phyloP scores from a whole-genome alignment of 2,113 vertebrate species.

The Rhinopomastus cyanomelas region DNA sequence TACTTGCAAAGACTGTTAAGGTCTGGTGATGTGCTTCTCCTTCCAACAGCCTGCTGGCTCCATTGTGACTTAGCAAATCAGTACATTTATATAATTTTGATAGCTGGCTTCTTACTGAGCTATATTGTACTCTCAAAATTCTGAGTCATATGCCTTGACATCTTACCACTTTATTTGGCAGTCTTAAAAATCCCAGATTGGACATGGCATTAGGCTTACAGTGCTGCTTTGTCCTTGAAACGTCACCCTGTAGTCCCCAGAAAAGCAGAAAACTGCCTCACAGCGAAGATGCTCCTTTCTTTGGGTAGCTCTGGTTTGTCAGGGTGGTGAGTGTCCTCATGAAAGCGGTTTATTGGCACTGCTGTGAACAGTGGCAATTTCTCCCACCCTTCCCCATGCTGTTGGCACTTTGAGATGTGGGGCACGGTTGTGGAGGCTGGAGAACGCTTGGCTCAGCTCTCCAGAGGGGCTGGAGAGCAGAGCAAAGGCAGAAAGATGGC shows the following conservation, averaged over 20 bases:
- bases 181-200: neutral
- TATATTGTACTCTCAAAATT: conserved; percentile 25
- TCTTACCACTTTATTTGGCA: conserved; percentile 46
- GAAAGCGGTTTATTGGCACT: accelerated
- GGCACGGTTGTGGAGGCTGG: neutral
- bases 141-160: conserved; percentile 57
- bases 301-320: neutral
- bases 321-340: neutral
- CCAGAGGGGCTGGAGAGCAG: neutral
- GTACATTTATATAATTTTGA: conserved; percentile 37
- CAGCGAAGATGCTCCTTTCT: neutral
- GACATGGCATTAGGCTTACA: neutral
- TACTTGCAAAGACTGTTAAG: neutral
- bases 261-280: neutral
- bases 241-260: neutral
- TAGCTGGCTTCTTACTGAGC: conserved; percentile 44
- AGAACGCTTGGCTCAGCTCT: neutral
- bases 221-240: conserved; percentile 17
- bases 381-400: neutral
- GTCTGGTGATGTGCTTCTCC: neutral
- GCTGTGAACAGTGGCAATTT: neutral
- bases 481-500: neutral
- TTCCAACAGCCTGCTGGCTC: conserved; percentile 16
- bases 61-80: conserved; percentile 24
- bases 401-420: neutral